These are phyloP conservation scores for Neocloeon triangulifer DNA, from an alignment of 1,140 invertebrate genomes.

Conservation along the genomic window DNA sequence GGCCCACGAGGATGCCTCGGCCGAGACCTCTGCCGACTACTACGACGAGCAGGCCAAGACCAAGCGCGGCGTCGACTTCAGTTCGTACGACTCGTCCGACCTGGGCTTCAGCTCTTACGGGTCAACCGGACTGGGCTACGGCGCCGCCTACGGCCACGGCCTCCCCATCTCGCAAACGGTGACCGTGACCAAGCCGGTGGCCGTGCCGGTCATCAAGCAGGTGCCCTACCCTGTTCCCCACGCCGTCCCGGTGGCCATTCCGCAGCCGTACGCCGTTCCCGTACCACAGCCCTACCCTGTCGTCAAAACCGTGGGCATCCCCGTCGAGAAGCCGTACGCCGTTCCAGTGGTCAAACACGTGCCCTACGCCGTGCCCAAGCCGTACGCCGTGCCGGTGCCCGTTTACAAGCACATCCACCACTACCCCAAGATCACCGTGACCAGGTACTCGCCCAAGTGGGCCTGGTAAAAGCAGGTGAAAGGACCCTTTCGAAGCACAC, in stretches of 20 bases:
- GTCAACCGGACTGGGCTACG: background rate
- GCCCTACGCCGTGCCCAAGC: conserved; percentile 2
- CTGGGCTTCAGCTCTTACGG: background rate
- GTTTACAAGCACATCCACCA: conserved; percentile 4
- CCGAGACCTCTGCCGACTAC: too few species aligned
- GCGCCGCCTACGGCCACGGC: background rate
- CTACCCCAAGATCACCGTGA: too few species aligned
- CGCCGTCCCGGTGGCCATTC: background rate
- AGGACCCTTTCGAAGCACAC: too few species aligned
- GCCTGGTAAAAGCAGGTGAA: too few species aligned
- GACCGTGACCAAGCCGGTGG: background rate
- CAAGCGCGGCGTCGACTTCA: background rate
- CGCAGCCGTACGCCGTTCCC: conserved; percentile 2
- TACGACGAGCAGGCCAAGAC: too few species aligned
- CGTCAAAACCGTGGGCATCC: conserved; percentile 1
- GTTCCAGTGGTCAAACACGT: conserved; percentile 2
- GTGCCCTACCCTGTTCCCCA: conserved; percentile 1
- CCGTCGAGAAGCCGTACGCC: conserved; percentile 2
- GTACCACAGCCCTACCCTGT: background rate
- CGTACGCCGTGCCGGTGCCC: background rate
- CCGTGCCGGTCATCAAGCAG: background rate
- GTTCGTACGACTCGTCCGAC: background rate
- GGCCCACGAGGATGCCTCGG: too few species aligned
- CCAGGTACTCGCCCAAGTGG: too few species aligned
- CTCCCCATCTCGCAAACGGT: background rate